Conservation (phyloP, 2,113 vertebrate genomes). For the Cyprinus carpio region DNA sequence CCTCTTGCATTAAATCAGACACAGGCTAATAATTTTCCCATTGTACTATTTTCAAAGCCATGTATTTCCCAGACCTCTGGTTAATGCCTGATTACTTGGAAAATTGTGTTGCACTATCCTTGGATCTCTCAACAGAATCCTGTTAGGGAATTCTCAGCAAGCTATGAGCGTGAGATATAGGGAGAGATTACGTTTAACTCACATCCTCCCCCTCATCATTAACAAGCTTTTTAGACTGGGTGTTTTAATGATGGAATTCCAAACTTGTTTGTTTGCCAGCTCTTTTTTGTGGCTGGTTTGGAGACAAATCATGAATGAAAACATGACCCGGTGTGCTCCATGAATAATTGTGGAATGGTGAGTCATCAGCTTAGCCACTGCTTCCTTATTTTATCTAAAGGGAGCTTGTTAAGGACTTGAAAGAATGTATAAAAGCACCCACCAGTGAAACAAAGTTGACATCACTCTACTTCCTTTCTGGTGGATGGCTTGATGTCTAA, state of each 20-base stretch:
- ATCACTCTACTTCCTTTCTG: constrained; percentile 9
- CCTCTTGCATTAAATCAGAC: constrained; percentile 60
- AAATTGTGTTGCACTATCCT: constrained; percentile 45
- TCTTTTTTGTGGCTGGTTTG: not conserved
- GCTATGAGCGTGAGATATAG: constrained; percentile 25
- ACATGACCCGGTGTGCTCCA: constrained; percentile 26
- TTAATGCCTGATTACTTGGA: constrained; percentile 42
- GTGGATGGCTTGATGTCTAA: constrained; percentile 17
- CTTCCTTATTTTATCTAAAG: constrained; percentile 37
- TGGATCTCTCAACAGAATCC: constrained; percentile 35
- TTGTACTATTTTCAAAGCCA: constrained; percentile 52
- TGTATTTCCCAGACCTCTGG: constrained; percentile 42
- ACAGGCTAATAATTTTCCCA: constrained; percentile 58
- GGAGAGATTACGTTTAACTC: constrained; percentile 36
- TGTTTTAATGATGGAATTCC: constrained; percentile 22
- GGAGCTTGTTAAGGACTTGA: constrained; percentile 36
- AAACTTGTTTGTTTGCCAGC: not conserved
- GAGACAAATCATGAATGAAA: constrained; percentile 40
- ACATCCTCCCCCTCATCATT: constrained; percentile 28
- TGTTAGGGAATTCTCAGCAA: constrained; percentile 39
- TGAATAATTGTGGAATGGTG: constrained; percentile 31
- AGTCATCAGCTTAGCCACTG: constrained; percentile 44
- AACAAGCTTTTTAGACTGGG: constrained; percentile 20
- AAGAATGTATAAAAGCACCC: constrained; percentile 29
- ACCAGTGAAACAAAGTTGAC: constrained; percentile 7